Evolutionary conservation across 2,888 invertebrate genomes (phyloP).

Genomic region (Congeria kusceri): DNA sequence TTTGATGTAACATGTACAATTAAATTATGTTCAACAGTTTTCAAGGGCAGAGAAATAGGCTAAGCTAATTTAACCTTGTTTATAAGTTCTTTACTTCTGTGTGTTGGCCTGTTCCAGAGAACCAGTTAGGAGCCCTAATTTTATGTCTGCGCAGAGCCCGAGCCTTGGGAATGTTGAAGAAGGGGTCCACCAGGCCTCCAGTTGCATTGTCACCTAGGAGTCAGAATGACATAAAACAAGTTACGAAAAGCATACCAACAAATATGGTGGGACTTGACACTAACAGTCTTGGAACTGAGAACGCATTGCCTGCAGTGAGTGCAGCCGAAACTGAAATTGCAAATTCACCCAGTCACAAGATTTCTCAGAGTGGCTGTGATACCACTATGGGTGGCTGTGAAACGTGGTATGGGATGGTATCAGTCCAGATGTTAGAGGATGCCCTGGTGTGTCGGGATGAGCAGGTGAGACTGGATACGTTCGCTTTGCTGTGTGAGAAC

Average conservation of each 20-base stretch:
- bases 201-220: not conserved
- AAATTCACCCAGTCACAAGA: not conserved
- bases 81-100: too few relatives aligned
- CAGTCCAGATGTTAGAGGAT: constrained; percentile 87
- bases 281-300: too few relatives aligned
- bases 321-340: not conserved
- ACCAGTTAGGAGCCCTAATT: constrained; percentile 77
- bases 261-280: too few relatives aligned
- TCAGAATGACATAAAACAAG: not conserved
- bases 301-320: not conserved
- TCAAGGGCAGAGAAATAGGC: too few relatives aligned
- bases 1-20: too few relatives aligned
- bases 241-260: not conserved
- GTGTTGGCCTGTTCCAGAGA: constrained; percentile 2
- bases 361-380: not conserved
- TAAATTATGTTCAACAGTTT: too few relatives aligned
- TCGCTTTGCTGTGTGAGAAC: constrained; percentile 91
- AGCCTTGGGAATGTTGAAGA: constrained; percentile 73
- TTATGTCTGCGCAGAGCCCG: constrained; percentile 81
- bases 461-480: constrained; percentile 89
- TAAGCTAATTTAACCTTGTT: too few relatives aligned
- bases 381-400: constrained; percentile 14
- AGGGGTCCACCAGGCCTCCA: constrained; percentile 5
- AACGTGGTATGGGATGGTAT: constrained; percentile 88
- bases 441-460: constrained; percentile 88